phyloP scores from a whole-genome alignment of 2,888 invertebrate genomes.

The Slavum lentiscoides region DNA sequence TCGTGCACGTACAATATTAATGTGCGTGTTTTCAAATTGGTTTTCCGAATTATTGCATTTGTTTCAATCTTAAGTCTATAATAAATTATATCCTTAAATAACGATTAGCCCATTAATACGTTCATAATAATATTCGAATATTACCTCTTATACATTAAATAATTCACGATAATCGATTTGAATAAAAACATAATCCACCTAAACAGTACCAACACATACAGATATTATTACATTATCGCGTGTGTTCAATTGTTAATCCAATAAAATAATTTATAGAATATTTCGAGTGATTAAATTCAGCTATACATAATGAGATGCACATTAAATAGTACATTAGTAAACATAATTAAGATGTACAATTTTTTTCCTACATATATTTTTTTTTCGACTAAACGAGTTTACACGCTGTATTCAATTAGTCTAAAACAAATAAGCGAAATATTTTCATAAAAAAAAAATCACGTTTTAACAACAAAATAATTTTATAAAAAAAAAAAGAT shows the following conservation, averaged over 20 bases:
- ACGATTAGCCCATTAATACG: slow-evolving; percentile 6
- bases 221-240: not conserved
- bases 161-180: not conserved
- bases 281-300: slow-evolving; percentile 1
- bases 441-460: not conserved
- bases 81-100: slow-evolving; percentile 5
- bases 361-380: not conserved
- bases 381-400: not conserved
- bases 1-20: not conserved
- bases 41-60: not conserved
- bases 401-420: slow-evolving; percentile 4
- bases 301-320: slow-evolving; percentile 32
- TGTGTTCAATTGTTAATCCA: not conserved
- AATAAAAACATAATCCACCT: not conserved
- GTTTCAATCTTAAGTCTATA: not conserved
- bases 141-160: not conserved
- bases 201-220: not conserved
- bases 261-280: not conserved
- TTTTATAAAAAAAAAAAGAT: not conserved
- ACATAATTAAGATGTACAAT: not conserved
- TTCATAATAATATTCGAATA: not conserved
- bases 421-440: slow-evolving; percentile 19
- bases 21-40: not conserved
- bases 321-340: slow-evolving; percentile 3
- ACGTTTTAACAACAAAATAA: slow-evolving; percentile 3